A percentile compares a stretch with the other conserved stretches of the same genome.
Evolutionary conservation across 2,797 vertebrate species (phyloP).

Genomic region (Acanthurus lineatus): DNA sequence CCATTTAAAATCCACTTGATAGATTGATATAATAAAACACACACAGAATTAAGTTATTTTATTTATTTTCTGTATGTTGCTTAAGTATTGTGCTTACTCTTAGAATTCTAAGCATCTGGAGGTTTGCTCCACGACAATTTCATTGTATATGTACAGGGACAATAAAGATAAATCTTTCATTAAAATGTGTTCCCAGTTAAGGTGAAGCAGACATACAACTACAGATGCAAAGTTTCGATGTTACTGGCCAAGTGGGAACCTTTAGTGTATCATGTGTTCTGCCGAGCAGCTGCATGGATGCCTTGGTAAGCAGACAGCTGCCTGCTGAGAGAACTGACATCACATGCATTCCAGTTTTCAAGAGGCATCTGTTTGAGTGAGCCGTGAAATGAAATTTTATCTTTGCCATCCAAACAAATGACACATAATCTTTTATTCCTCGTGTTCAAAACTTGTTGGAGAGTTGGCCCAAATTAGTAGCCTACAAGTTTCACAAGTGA

Average conservation of each 20-base stretch:
- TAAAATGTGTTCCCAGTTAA: neutral
- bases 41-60: no score
- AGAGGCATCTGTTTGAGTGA: conserved; percentile 25
- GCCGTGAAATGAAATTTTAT: conserved; percentile 25
- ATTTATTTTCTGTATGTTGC: no score
- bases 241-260: neutral
- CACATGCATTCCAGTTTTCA: conserved; percentile 38
- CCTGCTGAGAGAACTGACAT: conserved; percentile 16
- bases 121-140: no score
- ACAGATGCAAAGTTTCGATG: neutral
- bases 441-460: neutral
- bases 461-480: neutral
- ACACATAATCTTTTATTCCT: neutral
- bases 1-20: no score
- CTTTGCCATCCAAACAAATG: conserved; percentile 13
- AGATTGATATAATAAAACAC: no score
- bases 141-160: no score
- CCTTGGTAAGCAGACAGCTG: conserved; percentile 67
- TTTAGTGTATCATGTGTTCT: conserved; percentile 55
- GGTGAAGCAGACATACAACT: neutral
- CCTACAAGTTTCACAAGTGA: neutral
- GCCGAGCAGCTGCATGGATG: conserved; percentile 65
- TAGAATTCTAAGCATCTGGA: no score
- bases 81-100: no score
- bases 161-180: no score